Conservation (phyloP, 2,113 vertebrate genomes). For the Leucoraja erinaceus region DNA sequence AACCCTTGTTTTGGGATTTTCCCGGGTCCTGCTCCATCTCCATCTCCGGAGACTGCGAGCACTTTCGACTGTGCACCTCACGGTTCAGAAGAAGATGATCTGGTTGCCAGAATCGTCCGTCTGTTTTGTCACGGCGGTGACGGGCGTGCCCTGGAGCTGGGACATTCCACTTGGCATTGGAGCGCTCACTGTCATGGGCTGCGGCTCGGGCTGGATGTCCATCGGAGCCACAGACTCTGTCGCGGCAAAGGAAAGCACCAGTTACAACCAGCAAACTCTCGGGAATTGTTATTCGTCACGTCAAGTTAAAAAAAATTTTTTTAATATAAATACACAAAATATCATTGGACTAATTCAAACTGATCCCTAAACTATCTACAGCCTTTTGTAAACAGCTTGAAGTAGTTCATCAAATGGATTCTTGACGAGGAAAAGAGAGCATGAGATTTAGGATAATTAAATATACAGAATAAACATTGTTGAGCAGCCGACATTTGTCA, state of each 20-base stretch:
- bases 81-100: constrained; percentile 31
- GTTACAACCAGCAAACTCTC: neutral
- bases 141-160: neutral
- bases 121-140: no score
- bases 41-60: neutral
- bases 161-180: no score
- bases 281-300: no score
- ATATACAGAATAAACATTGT: neutral
- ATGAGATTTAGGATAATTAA: neutral
- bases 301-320: no score
- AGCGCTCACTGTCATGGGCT: neutral
- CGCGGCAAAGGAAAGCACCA: neutral
- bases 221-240: neutral
- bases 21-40: neutral
- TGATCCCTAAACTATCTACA: neutral
- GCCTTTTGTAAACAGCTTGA: no score
- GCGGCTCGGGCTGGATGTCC: neutral
- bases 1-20: neutral
- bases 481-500: neutral
- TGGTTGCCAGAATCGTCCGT: neutral
- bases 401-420: neutral
- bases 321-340: neutral
- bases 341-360: neutral
- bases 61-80: neutral
- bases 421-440: neutral